A percentile compares a stretch with the other conserved stretches of the same genome.
Conservation (phyloP, 2,797 vertebrate species). For the Myotis planiceps region DNA sequence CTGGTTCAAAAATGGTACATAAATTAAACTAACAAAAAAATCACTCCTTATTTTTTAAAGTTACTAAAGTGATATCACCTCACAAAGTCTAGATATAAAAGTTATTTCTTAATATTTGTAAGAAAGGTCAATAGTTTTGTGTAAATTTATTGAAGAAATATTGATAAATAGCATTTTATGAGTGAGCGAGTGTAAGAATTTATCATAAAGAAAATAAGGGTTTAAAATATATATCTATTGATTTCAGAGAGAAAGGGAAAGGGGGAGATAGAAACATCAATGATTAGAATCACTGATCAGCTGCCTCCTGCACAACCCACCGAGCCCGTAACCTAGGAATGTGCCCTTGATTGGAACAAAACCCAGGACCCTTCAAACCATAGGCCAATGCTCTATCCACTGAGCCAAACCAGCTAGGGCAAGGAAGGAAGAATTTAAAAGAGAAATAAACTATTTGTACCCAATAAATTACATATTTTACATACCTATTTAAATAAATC, state of each 20-base stretch:
- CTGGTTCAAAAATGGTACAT: neutral
- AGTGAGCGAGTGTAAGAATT: neutral
- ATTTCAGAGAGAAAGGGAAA: no score
- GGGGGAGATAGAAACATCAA: no score
- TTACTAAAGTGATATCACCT: neutral
- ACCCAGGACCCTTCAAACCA: rapidly evolving
- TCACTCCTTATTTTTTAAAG: neutral
- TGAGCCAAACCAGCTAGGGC: no score
- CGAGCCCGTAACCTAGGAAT: no score
- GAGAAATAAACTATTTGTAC: neutral
- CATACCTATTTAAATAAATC: neutral
- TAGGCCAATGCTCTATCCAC: no score
- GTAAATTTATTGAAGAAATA: neutral
- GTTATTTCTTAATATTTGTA: neutral
- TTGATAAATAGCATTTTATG: neutral
- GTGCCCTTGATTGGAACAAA: no score
- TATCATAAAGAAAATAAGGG: neutral
- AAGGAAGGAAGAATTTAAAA: neutral
- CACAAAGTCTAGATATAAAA: neutral
- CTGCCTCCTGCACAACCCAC: no score
- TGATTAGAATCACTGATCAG: no score
- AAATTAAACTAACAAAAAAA: neutral
- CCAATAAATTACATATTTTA: neutral
- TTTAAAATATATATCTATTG: neutral
- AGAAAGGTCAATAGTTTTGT: neutral